These are phyloP conservation scores for Notarius lentiginosus DNA, from an alignment of 2,113 vertebrate genomes.

Conservation along the genomic window DNA sequence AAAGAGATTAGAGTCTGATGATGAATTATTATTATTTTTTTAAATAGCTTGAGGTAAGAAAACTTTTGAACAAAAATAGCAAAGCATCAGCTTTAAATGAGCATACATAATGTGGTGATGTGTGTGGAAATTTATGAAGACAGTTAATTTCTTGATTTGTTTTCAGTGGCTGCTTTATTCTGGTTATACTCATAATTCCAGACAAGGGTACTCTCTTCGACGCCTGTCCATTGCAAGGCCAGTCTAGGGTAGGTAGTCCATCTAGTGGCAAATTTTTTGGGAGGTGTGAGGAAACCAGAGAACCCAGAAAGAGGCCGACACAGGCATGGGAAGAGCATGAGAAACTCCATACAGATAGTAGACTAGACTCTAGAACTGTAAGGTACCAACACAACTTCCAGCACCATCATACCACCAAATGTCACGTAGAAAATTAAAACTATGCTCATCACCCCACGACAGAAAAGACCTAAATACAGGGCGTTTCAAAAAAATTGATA, in stretches of 20 bases:
- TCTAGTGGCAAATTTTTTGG: background rate
- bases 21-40: background rate
- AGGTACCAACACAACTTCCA: background rate
- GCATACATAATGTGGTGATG: background rate
- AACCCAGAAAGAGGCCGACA: background rate
- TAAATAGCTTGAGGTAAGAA: background rate
- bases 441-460: background rate
- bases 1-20: background rate
- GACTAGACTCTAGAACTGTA: background rate
- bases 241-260: background rate
- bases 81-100: background rate
- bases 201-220: background rate
- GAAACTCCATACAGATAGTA: background rate
- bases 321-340: background rate
- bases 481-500: no score
- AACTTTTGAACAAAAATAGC: background rate
- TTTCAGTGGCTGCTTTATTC: conserved; percentile 1
- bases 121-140: background rate
- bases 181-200: background rate
- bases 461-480: background rate
- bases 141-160: background rate
- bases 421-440: background rate
- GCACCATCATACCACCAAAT: background rate
- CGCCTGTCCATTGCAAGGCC: background rate
- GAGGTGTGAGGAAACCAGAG: background rate